These are phyloP conservation scores for Vanessa tameamea DNA, from an alignment of 1,140 invertebrate species.

Conservation along the genomic window DNA sequence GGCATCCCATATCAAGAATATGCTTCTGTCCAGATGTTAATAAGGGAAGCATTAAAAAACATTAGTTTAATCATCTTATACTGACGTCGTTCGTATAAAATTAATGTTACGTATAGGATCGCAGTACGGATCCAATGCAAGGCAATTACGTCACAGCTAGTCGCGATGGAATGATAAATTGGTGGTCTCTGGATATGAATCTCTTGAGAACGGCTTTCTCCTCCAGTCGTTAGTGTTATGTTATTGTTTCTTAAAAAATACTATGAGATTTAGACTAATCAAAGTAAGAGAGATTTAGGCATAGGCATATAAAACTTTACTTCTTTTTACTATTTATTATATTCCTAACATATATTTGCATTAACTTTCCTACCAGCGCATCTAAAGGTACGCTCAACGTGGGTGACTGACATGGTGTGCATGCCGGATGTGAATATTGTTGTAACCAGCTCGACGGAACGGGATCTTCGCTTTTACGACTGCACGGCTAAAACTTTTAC, in stretches of 20 bases:
- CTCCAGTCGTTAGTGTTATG: conserved; percentile 79
- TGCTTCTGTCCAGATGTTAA: conserved; percentile 82
- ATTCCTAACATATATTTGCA: neutral
- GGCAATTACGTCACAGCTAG: conserved; percentile 85
- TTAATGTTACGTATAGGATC: conserved; percentile 59
- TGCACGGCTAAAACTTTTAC: conserved; percentile 85
- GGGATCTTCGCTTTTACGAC: conserved; percentile 87
- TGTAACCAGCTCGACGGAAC: conserved; percentile 84
- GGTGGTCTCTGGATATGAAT: conserved; percentile 85
- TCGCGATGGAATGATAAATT: conserved; percentile 85
- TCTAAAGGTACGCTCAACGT: conserved; percentile 82
- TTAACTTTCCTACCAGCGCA: conserved; percentile 57
- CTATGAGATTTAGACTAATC: too few relatives aligned
- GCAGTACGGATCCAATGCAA: conserved; percentile 78
- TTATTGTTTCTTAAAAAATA: neutral
- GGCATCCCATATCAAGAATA: conserved; percentile 82
- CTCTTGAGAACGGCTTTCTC: conserved; percentile 82
- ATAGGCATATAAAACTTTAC: too few relatives aligned
- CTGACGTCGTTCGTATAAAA: neutral
- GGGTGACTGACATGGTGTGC: conserved; percentile 84
- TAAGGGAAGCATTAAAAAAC: conserved; percentile 48
- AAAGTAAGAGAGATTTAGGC: too few relatives aligned
- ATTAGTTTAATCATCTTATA: conserved; percentile 2
- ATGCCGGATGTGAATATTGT: conserved; percentile 86
- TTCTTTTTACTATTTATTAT: too few relatives aligned